Evolutionary conservation across 1,140 invertebrate species (phyloP), one percentile per base, ranked within the genome.

Genomic region (Aphaenogaster rudis): DNA sequence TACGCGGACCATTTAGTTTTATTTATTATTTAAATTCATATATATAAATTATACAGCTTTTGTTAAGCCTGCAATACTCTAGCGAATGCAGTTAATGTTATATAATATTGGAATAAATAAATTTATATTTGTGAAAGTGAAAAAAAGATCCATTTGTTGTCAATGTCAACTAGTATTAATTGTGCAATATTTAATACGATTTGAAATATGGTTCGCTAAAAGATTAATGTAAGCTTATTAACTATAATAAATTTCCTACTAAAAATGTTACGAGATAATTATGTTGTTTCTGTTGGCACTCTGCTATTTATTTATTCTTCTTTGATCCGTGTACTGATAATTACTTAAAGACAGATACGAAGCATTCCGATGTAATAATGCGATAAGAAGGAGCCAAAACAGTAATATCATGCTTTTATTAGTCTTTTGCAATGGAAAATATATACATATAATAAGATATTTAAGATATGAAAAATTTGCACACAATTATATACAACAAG

Each of bases 1-100:
- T 72, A 85, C 1, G 71, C 50, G 50, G 13, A 67, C 8, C 74
- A 28, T 74, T 63, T 9, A 72, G 33, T 33, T 84, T 82, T 54
- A 88, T 89, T 82, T 90, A 80, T 87, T 63, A 76, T 71, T 15
- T 50, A 64, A 66, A 63, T 39, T 45, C 15, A 8, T 67, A 79
- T 61, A 17, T n/a, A 52, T 8, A 13, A 50, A 86, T 15, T 64
- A 13, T 88, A 80, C 13, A 84, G 63, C 69, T 81, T 90, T 64
- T 63, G 42, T 81, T 89, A 88, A 82, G 33, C 17, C 63, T 89
- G 71, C 78, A 86, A 67, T 87, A 21, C 9, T 36, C 17, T 76
- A 76, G 17, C 17, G 4, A 69, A 1, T 88, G 52, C 59, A 86
- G 74, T 72, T 88, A 64, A 59, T 50, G 64, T 45, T 59, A 74